A percentile compares a stretch with the other conserved stretches of the same genome.
phyloP scores from a whole-genome alignment of 1,140 invertebrate genomes.

The Philotrypesis tridentata region DNA sequence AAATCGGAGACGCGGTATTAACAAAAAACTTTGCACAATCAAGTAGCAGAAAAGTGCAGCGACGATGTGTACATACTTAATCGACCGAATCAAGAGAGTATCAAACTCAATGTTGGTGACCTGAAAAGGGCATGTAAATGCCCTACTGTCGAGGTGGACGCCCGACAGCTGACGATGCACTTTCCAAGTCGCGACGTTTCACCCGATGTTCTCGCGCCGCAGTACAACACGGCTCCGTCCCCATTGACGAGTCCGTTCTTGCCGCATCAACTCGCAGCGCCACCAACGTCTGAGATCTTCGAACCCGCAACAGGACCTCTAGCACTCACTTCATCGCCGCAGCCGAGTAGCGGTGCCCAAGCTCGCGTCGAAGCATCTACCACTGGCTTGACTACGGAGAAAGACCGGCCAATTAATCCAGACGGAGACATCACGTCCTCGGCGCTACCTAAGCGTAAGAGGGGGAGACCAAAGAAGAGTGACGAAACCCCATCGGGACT shows the following conservation, averaged over 20 bases:
- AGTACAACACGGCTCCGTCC: background rate
- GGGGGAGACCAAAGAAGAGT: background rate
- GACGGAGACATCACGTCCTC: too few species aligned
- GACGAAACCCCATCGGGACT: background rate
- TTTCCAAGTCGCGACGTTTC: background rate
- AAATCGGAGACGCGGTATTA: background rate
- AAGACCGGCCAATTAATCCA: too few species aligned
- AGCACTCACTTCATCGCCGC: too few species aligned
- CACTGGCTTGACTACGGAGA: too few species aligned
- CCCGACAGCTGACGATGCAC: background rate
- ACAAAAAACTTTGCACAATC: background rate
- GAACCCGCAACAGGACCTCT: too few species aligned
- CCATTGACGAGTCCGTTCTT: background rate
- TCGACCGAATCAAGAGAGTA: background rate
- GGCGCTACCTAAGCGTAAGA: background rate
- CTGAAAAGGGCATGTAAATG: background rate
- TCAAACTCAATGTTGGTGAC: background rate
- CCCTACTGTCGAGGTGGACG: background rate
- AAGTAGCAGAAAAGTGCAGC: background rate
- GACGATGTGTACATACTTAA: background rate
- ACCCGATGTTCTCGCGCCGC: background rate
- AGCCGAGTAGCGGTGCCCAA: too few species aligned
- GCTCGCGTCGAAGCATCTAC: too few species aligned
- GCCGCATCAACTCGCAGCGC: background rate
- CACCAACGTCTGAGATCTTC: background rate